Conservation (phyloP, 2,113 vertebrate species). For the Cyrtonyx montezumae region DNA sequence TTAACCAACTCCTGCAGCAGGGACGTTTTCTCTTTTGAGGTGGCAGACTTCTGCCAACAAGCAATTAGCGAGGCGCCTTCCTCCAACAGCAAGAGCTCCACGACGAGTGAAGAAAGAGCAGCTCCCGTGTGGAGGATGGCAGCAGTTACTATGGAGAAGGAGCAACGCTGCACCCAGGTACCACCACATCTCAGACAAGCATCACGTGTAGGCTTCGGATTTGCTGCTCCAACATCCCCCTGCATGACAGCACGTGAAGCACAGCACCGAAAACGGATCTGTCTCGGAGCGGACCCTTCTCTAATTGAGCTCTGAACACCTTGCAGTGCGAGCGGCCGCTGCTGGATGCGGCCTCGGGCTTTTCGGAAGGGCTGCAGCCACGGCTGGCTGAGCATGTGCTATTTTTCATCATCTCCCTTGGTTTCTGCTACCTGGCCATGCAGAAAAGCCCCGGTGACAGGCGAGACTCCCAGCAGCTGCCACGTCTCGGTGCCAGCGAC, state of each 20-base stretch:
- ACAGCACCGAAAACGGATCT: background rate
- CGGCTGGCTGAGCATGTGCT: background rate
- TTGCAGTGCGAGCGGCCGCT: fast-evolving
- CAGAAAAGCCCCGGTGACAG: conserved; percentile 29
- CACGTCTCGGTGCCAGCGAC: fast-evolving
- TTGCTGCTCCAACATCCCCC: background rate
- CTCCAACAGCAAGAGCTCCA: background rate
- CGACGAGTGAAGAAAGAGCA: background rate
- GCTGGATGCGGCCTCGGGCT: background rate
- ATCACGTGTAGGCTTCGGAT: background rate
- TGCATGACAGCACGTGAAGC: background rate
- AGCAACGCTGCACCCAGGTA: background rate
- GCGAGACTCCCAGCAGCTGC: background rate
- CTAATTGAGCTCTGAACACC: conserved; percentile 2
- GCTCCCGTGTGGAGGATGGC: fast-evolving
- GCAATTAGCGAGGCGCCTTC: background rate
- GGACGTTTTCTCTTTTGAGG: background rate
- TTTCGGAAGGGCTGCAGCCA: background rate
- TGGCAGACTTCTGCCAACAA: background rate
- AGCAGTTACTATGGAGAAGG: conserved; percentile 31
- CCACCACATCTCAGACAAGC: background rate
- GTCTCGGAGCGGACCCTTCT: background rate
- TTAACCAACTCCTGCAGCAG: background rate
- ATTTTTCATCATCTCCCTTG: background rate
- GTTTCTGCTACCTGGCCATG: background rate